Evolutionary conservation across 2,888 invertebrate genomes (phyloP), one percentile per base, ranked within the genome.

Genomic region (Adela reaumurella): DNA sequence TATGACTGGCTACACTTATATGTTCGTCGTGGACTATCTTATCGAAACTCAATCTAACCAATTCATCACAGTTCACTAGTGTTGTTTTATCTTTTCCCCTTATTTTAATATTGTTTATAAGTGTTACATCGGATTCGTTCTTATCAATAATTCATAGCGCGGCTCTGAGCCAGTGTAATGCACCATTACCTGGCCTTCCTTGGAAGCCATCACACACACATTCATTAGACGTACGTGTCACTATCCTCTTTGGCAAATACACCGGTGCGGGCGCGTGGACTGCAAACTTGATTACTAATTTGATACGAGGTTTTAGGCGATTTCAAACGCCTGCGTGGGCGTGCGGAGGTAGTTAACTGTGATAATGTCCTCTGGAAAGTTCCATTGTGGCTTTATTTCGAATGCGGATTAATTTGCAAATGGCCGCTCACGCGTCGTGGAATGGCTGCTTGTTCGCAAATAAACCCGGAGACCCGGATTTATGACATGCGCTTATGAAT

Each of bases 221-320:
- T 70, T 74, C 77, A 78, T 77, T 77, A 74, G 77, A 76, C 76
- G 71, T 77, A 71, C 63, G 43, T 59, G 62, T 63, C 73, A 70
- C 70, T 68, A 67, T 59, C 61, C 57, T 68, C 77, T 78, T 77
- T 78, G 77, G 77, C 77, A 77, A 74, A 76, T 74, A 76, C 77
- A 73, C 71, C 74, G 73, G 63, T 19, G 35, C 3, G 35, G n/a
- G 35, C 35, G 14, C 35, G 35, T 35, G 35, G 35, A 8, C n/a
- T 35, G 35, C 35, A 35, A 35, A 35, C 35, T 35, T 35, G n/a
- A 35, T 35, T 14, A 14, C 35, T 35, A 14, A 35, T 35, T 35
- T 35, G 8, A 35, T 8, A 35, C 3, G 35, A 14, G 35, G n/a
- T 35, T 35, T 35, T 35, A 35, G 35, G 35, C n/a, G 35, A 35